Base-by-base conservation (phyloP, 2,113 vertebrate species). In the Brevimyrus niger region DNA sequence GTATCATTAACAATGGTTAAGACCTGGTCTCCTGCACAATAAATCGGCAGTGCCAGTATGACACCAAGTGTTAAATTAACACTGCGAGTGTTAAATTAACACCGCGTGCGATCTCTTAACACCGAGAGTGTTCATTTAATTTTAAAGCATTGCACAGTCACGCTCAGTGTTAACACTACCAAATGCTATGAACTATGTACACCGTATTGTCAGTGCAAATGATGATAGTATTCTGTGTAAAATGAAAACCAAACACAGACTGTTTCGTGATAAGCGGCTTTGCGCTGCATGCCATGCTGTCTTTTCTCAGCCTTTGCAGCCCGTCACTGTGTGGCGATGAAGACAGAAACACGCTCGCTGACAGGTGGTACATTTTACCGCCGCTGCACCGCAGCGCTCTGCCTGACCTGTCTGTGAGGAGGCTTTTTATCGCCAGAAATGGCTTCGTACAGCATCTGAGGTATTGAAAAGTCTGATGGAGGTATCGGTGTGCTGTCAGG, bases 281-380 rank as follows among this genome's bases (percentile, higher is more conserved):
- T 0, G 31, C 38, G 76, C 42, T 42, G 42, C 82, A 3, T 84
- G 44, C 19, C 21, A 42, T 9, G 8, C 23, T 47, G 82, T n/a
- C 38, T 47, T 44, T 46, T 80, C 17, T 19, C 73, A 80, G 73
- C 73, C 73, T 80, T 17, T 7, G 73, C 73, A 17, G 73, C 73
- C 73, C 47, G 83, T 27, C 47, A 23, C 83, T 15, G 83, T 8
- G 44, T 23, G 19, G 83, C 83, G 10, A 86, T 47, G 83, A 86
- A 48, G 83, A 86, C 44, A 50, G 73, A 80, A 80, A 27, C 21
- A 31, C n/a, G 44, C n/a, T n/a, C 31, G 85, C 50, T 53, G 55
- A 61, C 87, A 87, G 31, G 87, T 61, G 53, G 50, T 53, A 87
- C 86, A 58, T 87, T 87, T 87, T 35, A 55, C 47, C 50, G 86